Percentiles rank a stretch among this genome's conserved stretches.
Conservation (phyloP, 2,113 vertebrate genomes). For the Peromyscus californicus region DNA sequence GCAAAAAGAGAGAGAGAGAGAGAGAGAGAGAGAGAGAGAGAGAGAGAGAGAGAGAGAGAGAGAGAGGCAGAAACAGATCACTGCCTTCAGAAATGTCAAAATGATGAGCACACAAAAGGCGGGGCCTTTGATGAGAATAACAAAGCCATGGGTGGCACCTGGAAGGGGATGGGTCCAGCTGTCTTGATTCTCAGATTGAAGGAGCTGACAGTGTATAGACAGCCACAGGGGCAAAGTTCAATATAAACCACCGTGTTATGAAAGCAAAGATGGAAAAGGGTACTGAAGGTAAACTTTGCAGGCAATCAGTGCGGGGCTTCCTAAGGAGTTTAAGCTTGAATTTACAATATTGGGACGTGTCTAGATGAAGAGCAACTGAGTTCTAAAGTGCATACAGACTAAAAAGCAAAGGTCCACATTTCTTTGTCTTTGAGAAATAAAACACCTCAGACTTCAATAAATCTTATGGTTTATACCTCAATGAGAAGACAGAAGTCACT, state of each 20-base stretch:
- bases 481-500: neutral
- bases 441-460: neutral
- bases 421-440: neutral
- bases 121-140: neutral
- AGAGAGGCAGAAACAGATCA: conserved; percentile 24
- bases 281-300: neutral
- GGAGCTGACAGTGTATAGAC: conserved; percentile 20
- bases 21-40: no score
- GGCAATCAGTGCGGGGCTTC: neutral
- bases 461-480: neutral
- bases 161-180: neutral
- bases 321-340: neutral
- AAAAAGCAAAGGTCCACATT: neutral
- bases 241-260: conserved; percentile 21
- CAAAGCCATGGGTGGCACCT: neutral
- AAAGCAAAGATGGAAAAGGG: conserved; percentile 31
- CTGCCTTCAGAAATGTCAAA: neutral
- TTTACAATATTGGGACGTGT: neutral
- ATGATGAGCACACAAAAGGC: neutral
- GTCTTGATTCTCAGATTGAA: conserved; percentile 15
- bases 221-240: conserved; percentile 1
- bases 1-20: conserved; percentile 11
- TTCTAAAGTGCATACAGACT: neutral
- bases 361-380: neutral
- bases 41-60: no score